These are phyloP conservation scores for Trogon surrucura DNA, from an alignment of 2,113 vertebrate genomes.

Conservation along the genomic window DNA sequence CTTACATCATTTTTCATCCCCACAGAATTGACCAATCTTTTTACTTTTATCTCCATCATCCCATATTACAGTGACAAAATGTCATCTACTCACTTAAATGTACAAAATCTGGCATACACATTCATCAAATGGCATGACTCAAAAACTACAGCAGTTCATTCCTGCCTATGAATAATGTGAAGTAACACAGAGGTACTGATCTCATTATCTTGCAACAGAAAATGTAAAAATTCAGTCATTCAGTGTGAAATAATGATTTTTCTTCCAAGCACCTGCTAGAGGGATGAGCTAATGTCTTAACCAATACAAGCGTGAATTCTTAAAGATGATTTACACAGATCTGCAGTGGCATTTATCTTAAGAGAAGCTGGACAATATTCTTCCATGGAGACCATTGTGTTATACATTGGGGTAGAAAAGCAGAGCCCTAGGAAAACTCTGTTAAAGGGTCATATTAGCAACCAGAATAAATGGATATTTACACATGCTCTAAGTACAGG, in stretches of 20 bases:
- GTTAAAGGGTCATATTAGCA: not conserved
- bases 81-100: not conserved
- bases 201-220: not conserved
- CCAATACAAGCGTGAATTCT: not conserved
- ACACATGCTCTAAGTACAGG: accelerated
- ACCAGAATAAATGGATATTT: not conserved
- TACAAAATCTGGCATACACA: not conserved
- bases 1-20: not conserved
- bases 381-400: not conserved
- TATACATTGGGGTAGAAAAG: not conserved
- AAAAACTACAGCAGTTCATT: not conserved
- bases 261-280: not conserved
- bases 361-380: not conserved
- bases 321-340: not conserved
- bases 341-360: not conserved
- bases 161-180: not conserved
- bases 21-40: not conserved
- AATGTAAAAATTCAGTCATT: not conserved
- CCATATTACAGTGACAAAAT: not conserved
- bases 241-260: not conserved
- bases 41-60: not conserved
- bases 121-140: not conserved
- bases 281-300: not conserved
- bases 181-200: not conserved
- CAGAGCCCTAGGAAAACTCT: no score